Percentiles rank a stretch among this genome's conserved stretches.
These are phyloP conservation scores for Drosophila arizonae DNA, from an alignment of 1,140 invertebrate species.

Conservation along the genomic window DNA sequence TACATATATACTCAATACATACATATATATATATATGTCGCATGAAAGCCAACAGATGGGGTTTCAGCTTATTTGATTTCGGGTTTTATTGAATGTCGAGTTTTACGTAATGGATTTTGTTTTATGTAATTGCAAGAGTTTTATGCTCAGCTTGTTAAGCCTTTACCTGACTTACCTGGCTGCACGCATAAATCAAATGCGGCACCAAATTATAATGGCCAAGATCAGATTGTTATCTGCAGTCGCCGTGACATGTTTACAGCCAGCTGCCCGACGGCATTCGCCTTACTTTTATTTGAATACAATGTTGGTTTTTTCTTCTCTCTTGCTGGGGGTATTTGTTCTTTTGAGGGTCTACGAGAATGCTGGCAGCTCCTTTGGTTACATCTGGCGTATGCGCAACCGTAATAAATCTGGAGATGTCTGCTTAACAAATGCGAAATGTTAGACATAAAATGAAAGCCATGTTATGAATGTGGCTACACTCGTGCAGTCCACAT, in stretches of 20 bases:
- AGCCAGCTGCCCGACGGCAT: slow-evolving; percentile 26
- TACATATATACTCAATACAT: too few species aligned
- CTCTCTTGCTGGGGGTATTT: not conserved
- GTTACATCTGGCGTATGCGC: not conserved
- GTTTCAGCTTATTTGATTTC: slow-evolving; percentile 56
- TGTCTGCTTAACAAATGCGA: slow-evolving; percentile 36
- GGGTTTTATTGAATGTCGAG: slow-evolving; percentile 69
- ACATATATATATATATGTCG: not conserved
- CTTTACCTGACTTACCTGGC: slow-evolving; percentile 11
- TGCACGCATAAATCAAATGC: slow-evolving; percentile 24
- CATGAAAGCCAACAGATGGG: slow-evolving; percentile 58
- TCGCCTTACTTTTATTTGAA: not conserved
- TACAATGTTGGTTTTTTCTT: not conserved
- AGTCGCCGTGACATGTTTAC: slow-evolving; percentile 54
- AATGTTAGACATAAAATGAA: slow-evolving; percentile 46
- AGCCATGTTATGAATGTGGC: slow-evolving; percentile 45
- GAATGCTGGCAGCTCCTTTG: not conserved
- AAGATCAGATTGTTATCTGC: slow-evolving; percentile 34
- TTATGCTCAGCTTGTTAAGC: slow-evolving; percentile 42
- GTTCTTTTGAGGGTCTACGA: slow-evolving; percentile 6
- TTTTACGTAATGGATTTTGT: slow-evolving; percentile 20
- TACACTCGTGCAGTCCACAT: slow-evolving; percentile 33
- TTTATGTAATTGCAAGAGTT: slow-evolving; percentile 64
- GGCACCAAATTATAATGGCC: slow-evolving; percentile 2
- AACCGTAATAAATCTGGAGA: slow-evolving; percentile 42